phyloP scores from a whole-genome alignment of 2,113 vertebrate species.

The Leucopternis melanops region DNA sequence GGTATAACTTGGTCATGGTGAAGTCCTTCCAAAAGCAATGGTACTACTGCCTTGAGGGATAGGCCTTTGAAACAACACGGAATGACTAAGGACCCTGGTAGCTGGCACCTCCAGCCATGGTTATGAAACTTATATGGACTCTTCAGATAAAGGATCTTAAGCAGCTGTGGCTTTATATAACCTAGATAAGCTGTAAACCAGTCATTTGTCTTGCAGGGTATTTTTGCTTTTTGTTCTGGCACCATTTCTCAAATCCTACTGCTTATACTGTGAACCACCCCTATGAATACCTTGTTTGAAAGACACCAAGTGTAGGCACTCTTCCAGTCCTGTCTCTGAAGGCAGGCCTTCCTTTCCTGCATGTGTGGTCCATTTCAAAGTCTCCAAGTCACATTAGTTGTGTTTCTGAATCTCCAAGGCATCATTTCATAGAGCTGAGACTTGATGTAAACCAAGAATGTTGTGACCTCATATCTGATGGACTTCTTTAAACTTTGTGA shows the following conservation, averaged over 20 bases:
- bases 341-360: neutral
- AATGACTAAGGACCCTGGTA: neutral
- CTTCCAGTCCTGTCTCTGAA: neutral
- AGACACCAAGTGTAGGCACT: neutral
- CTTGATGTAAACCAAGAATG: neutral
- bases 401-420: neutral
- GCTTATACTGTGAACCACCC: neutral
- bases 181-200: neutral
- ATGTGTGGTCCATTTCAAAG: neutral
- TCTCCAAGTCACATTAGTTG: neutral
- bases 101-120: neutral
- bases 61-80: neutral
- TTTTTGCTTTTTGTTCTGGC: neutral
- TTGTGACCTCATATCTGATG: neutral
- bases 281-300: neutral
- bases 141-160: neutral
- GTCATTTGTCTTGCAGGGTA: neutral
- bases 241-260: neutral
- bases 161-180: neutral
- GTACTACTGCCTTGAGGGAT: neutral
- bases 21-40: neutral
- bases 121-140: no score
- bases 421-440: neutral
- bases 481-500: neutral
- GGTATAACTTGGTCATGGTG: neutral